Base-by-base conservation (phyloP, 1,140 invertebrate genomes). In the Pseudachorutes palmiensis region DNA sequence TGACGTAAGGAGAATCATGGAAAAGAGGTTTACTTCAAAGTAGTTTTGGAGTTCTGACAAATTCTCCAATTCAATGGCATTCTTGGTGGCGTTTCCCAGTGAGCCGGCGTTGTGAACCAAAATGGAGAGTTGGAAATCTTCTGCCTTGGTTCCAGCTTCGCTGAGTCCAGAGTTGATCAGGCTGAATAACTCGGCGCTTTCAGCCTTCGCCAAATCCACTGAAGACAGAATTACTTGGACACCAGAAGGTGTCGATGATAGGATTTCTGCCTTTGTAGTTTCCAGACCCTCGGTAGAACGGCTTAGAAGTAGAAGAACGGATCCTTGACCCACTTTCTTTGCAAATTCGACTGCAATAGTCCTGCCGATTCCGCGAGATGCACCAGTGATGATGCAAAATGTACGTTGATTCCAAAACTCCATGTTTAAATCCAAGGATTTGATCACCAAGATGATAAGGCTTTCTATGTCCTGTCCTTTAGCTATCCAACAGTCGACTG, bases 61-160 rank as follows among this genome's bases (percentile, higher is more conserved):
- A 75, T 89, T 79, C 1, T 81, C 80, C 71, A 89, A 80, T 26
- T 87, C 80, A 3, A 76, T 78, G 0, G 84, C 83, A 68, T 78
- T 71, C 12, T 62, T 77, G 72, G 81, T 0, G 81, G 77, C 76
- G 77, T 89, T 84, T 22, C 93, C 93, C 33, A 94, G 73, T 0
- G 88, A 87, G 2, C 90, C 94, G 5, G 88, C 92, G 84, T 97
- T 97, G 75, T 97, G 92, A 64, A 97, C 83, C 19, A 97, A 82
- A 2, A 95, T 76, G 29, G 81, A 82, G 62, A 84, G 81, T 61
- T 88, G 80, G 75, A 89, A 92, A 59, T 83, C 75, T 26, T 76
- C 64, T 12, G 78, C 81, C 62, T 80, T 78, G 31, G 32, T 32
- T 22, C 57, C 66, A 29, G 24, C 26, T 77, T 74, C 14, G 1